Evolutionary conservation across 2,797 vertebrate species (phyloP).

Genomic region (Simalia tracyae): DNA sequence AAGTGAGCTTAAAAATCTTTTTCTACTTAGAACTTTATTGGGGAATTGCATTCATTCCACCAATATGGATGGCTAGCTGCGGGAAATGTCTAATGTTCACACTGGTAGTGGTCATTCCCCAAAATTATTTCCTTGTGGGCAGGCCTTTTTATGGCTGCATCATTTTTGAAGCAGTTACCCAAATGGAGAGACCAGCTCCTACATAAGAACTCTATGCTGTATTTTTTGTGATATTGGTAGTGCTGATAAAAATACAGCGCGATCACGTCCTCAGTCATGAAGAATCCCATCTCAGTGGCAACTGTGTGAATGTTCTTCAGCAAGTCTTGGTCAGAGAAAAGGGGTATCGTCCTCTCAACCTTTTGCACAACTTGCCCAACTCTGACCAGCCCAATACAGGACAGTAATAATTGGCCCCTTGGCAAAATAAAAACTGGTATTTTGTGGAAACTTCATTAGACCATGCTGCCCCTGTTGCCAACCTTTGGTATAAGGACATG

Average conservation of each 20-base stretch:
- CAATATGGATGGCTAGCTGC: not conserved
- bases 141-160: not conserved
- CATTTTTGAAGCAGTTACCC: not conserved
- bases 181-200: not conserved
- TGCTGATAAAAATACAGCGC: not conserved
- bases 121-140: not conserved
- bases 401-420: not conserved
- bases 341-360: not conserved
- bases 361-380: not conserved
- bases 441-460: not conserved
- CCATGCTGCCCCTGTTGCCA: not conserved
- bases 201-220: not conserved
- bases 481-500: conserved; percentile 53
- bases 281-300: not conserved
- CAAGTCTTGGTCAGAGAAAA: not conserved
- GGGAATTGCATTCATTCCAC: not conserved
- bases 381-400: not conserved
- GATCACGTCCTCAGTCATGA: not conserved
- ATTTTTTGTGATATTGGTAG: not conserved
- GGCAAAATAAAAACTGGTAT: not conserved
- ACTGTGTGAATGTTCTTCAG: not conserved
- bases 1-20: not conserved
- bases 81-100: not conserved
- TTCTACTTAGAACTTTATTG: not conserved
- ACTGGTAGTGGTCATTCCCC: not conserved